Conservation (phyloP, 2,888 invertebrate genomes). For the Tupiocoris notatus region DNA sequence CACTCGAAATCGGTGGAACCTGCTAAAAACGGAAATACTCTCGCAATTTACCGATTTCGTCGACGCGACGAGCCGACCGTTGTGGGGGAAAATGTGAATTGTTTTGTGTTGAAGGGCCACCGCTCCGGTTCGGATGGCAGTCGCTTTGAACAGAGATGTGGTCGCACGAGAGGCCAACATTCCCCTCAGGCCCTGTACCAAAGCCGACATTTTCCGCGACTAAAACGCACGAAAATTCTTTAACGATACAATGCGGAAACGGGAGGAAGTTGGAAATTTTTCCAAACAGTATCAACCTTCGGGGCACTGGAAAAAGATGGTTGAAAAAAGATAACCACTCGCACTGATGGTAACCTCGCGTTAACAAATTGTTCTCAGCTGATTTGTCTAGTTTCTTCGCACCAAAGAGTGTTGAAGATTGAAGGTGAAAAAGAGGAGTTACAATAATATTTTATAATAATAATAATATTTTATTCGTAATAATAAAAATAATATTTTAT, state of each 20-base stretch:
- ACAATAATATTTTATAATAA: no score
- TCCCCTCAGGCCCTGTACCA: constrained; percentile 44
- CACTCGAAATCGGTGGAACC: no score
- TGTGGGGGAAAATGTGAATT: constrained; percentile 15
- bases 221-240: neutral
- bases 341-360: neutral
- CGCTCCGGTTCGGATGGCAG: constrained; percentile 25
- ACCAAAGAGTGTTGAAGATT: neutral
- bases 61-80: neutral
- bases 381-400: neutral
- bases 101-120: constrained; percentile 24
- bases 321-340: neutral
- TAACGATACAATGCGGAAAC: no score
- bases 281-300: neutral
- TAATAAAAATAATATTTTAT: no score
- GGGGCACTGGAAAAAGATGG: neutral
- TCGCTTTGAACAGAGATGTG: constrained; percentile 5
- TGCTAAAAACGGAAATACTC: no score
- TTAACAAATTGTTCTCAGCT: neutral
- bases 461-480: no score
- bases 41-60: constrained; percentile 33
- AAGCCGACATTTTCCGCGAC: constrained; percentile 45
- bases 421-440: no score
- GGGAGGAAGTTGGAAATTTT: no score
- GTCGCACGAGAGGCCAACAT: neutral